These are phyloP conservation scores for Calliphora vicina DNA, from an alignment of 1,140 invertebrate genomes.

Conservation along the genomic window DNA sequence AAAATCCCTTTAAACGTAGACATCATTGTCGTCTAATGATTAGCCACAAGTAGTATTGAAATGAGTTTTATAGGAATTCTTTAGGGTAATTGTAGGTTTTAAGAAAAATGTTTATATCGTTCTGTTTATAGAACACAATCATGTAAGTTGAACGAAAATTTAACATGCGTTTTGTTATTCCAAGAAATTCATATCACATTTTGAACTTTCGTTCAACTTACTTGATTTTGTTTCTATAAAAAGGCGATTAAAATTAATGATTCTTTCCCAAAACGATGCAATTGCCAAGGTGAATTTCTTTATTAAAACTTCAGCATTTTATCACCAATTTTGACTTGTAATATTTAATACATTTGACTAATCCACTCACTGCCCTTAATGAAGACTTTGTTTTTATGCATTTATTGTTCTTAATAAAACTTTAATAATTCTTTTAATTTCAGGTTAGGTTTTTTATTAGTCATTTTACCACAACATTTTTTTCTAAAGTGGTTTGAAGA, in stretches of 20 bases:
- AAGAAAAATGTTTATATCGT: too few relatives aligned
- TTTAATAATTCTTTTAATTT: neutral
- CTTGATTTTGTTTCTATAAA: too few relatives aligned
- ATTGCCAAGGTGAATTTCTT: too few relatives aligned
- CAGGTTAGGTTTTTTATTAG: slow-evolving; percentile 19
- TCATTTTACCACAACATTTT: neutral
- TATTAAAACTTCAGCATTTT: neutral
- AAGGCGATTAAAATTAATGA: too few relatives aligned
- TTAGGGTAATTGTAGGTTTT: too few relatives aligned
- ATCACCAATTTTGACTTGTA: neutral
- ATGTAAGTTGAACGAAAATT: neutral
- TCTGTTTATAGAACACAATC: too few relatives aligned
- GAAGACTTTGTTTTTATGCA: neutral
- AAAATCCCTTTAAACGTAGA: slow-evolving; percentile 41
- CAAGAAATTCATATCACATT: neutral
- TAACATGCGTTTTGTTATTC: neutral
- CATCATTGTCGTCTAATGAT: slow-evolving; percentile 40
- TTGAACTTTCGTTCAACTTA: too few relatives aligned
- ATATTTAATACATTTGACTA: neutral
- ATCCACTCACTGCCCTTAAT: neutral
- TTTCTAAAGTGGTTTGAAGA: neutral
- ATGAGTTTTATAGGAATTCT: too few relatives aligned
- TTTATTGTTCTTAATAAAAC: neutral
- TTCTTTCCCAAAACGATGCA: too few relatives aligned
- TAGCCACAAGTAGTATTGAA: slow-evolving; percentile 33